A percentile compares a stretch with the other conserved stretches of the same genome.
These are phyloP conservation scores for Carposina sasakii DNA, from an alignment of 1,140 invertebrate genomes.

Conservation along the genomic window DNA sequence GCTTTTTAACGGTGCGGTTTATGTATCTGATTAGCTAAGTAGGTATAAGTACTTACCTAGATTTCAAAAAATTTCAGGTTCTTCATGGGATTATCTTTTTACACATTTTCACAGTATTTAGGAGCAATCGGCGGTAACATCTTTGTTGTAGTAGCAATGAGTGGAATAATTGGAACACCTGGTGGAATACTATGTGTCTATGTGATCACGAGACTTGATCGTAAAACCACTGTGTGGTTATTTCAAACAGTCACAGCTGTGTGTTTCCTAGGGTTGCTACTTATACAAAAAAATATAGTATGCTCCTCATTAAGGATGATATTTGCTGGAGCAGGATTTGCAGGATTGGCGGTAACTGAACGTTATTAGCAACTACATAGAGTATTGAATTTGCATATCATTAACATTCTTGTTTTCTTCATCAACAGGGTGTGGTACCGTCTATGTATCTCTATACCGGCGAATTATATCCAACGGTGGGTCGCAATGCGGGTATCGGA, in stretches of 20 bases:
- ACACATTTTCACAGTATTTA: slow-evolving; percentile 82
- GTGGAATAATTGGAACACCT: slow-evolving; percentile 76
- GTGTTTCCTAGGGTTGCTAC: slow-evolving; percentile 75
- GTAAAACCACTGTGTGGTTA: slow-evolving; percentile 75
- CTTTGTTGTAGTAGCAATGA: slow-evolving; percentile 80
- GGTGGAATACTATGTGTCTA: slow-evolving; percentile 78
- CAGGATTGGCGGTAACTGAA: slow-evolving; percentile 55
- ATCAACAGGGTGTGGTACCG: slow-evolving; percentile 70
- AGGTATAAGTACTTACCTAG: background rate
- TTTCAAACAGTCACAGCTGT: slow-evolving; percentile 75
- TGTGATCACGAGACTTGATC: slow-evolving; percentile 75
- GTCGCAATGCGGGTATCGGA: slow-evolving; percentile 78
- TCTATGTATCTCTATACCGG: slow-evolving; percentile 78
- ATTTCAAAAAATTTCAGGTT: slow-evolving; percentile 67
- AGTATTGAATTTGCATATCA: background rate
- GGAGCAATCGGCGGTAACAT: slow-evolving; percentile 79
- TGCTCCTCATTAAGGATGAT: slow-evolving; percentile 47
- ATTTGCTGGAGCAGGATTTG: slow-evolving; percentile 56
- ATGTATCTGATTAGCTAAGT: too few species aligned
- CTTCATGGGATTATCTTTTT: slow-evolving; percentile 80
- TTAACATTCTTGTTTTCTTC: background rate
- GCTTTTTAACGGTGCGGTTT: too few species aligned
- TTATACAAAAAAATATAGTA: slow-evolving; percentile 59
- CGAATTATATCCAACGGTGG: slow-evolving; percentile 79
- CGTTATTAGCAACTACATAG: slow-evolving; percentile 4